Base-by-base conservation (phyloP, 2,113 vertebrate species). In the Hymenochirus boettgeri region DNA sequence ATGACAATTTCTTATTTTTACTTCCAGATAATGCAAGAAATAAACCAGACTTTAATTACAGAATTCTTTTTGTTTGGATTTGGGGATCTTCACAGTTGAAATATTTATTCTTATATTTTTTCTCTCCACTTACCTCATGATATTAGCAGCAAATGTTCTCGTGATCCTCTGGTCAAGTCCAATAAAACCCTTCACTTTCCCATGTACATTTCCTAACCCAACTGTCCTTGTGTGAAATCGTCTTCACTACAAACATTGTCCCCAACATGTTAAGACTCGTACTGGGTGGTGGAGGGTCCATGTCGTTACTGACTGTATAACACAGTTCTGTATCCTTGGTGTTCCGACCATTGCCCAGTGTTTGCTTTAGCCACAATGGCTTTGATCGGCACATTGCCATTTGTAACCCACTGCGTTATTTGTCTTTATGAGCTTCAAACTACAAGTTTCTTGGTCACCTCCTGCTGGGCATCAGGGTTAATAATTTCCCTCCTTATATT, bases 161-260 rank as follows among this genome's bases (percentile, higher is more conserved):
- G 63, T 66, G 15, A 58, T 66, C 26, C 5, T 35, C 8, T 66
- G 22, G 63, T 66, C 15, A 45, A 5, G 3, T 10, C 13, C 15
- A 51, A 37, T 5, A 13, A 50, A 47, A 58, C 21, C 23, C 63
- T 66, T 3, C 63, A 66, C 11, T 57, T 15, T 18, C 63, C 63
- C 5, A 66, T 66, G 63, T 66, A 66, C 55, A 50, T 66, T 66
- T 66, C 7, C 63, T 66, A 42, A 66, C 45, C 17, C 63, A 66
- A 15, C 11, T 66, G 22, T 66, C 63, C 26, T 23, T 58, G 11
- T 66, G 26, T 0, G 63, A 66, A 31, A 66, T 66, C n/a, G 6
- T 66, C 5, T 66, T 66, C 29, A 66, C 63, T 17, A 51, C 8
- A 5, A 51, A 48, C 15, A 66, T 66, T 21, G 55, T 58, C 7